Base-by-base conservation (phyloP, 2,888 invertebrate genomes). In the Pollenia labialis region DNA sequence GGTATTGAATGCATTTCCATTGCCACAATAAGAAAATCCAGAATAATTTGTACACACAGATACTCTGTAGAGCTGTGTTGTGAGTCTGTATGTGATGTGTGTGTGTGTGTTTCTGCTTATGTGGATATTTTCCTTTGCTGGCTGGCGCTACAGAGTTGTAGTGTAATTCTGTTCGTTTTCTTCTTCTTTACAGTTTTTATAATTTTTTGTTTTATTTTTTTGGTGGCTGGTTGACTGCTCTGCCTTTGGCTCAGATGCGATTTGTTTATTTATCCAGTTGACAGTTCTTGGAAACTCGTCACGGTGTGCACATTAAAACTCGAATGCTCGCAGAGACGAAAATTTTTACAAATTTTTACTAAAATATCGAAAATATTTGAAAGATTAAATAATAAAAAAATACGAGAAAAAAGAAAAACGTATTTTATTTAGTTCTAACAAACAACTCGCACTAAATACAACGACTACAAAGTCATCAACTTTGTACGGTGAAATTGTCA, bases 251-350 rank as follows among this genome's bases (percentile, higher is more conserved):
- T 54, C 83, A 79, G 71, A 75, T 87, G 85, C 62, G 71, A 81
- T 87, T 89, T 89, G 85, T 89, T 92, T 92, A 91, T 92, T 92
- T 91, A 91, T 91, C 89, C 90, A 90, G 90, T 90, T 91, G 92
- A 90, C 92, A 92, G 91, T 92, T 92, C 91, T 90, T 90, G 90
- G 92, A 91, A 92, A 92, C 90, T 91, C 91, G 91, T 92, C 92
- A 91, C 91, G 91, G 92, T 90, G 92, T 89, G 88, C 89, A 89
- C 90, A 92, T 91, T 90, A 89, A 85, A 85, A 88, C 86, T 88
- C 89, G 90, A 89, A 76, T 88, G 90, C 90, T 90, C 89, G 81
- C 60, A 54, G 44, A 48, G 14, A 62, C 58, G 60, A 72, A 7
- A 66, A 44, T 66, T 76, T 12, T 44, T 40, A 54, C 3, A 56